Conservation (phyloP, 2,113 vertebrate species). For the Ochotona curzoniae region DNA sequence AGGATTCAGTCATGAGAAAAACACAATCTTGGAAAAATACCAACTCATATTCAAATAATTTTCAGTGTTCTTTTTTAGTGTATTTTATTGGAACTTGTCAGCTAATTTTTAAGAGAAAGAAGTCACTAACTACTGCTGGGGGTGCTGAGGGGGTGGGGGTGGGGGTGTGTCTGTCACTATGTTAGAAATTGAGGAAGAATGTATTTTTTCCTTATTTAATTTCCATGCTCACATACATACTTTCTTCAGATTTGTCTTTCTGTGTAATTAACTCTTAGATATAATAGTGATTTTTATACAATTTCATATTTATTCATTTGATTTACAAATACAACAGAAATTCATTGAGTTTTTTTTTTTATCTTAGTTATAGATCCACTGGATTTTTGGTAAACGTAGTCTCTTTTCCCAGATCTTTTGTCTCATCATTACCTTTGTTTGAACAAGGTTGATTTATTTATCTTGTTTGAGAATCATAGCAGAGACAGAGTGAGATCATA, state of each 20-base stretch:
- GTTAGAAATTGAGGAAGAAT: conserved; percentile 33
- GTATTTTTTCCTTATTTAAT: conserved; percentile 36
- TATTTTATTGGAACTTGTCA: conserved; percentile 50
- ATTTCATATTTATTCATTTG: conserved; percentile 32
- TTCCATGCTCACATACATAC: not conserved
- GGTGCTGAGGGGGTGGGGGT: not conserved
- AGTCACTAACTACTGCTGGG: conserved; percentile 43
- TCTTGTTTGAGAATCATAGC: too few relatives aligned
- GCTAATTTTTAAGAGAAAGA: conserved; percentile 57
- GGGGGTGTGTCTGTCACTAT: not conserved
- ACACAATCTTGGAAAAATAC: conserved; percentile 39
- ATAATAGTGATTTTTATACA: not conserved
- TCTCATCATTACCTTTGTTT: too few relatives aligned
- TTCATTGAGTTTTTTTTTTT: not conserved
- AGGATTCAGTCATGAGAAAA: not conserved
- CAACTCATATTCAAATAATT: conserved; percentile 42
- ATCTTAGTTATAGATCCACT: not conserved
- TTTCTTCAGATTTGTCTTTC: conserved; percentile 49
- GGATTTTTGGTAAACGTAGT: not conserved
- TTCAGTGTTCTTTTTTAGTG: conserved; percentile 33
- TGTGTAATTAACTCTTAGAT: conserved; percentile 34
- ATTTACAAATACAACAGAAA: not conserved
- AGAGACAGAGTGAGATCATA: too few relatives aligned
- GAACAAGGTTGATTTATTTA: too few relatives aligned
- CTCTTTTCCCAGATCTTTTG: conserved; percentile 32